phyloP scores from a whole-genome alignment of 2,113 vertebrate species.

The Neogobius melanostomus region DNA sequence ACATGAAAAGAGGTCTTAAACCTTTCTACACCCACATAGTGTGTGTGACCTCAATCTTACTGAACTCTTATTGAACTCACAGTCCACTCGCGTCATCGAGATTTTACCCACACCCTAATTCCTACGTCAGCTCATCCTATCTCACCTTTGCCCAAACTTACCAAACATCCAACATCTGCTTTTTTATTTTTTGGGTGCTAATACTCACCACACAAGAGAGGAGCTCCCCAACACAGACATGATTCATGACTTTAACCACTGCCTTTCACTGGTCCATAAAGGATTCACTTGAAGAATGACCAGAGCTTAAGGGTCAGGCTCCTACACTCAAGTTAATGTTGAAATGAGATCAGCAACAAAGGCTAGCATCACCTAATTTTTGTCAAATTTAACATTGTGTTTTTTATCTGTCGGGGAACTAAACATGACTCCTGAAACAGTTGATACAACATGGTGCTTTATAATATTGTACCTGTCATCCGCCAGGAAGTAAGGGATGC shows the following conservation, averaged over 20 bases:
- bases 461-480: no score
- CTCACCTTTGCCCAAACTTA: slow-evolving; percentile 39
- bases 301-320: neutral
- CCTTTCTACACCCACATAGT: neutral
- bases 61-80: slow-evolving; percentile 46
- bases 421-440: no score
- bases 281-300: neutral
- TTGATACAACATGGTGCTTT: no score
- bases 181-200: slow-evolving; percentile 28
- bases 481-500: no score
- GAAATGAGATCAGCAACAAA: neutral
- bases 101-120: neutral
- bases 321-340: neutral
- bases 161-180: slow-evolving; percentile 23
- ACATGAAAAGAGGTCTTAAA: no score
- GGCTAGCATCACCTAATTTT: neutral
- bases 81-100: neutral
- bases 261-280: neutral
- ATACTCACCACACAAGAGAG: neutral
- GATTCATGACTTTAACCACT: neutral
- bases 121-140: neutral
- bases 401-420: neutral
- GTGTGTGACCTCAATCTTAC: slow-evolving; percentile 13
- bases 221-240: slow-evolving; percentile 2
- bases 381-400: neutral